Evolutionary conservation across 2,888 invertebrate genomes (phyloP), one percentile per base, ranked within the genome.

Genomic region (Heliothis peltigera): DNA sequence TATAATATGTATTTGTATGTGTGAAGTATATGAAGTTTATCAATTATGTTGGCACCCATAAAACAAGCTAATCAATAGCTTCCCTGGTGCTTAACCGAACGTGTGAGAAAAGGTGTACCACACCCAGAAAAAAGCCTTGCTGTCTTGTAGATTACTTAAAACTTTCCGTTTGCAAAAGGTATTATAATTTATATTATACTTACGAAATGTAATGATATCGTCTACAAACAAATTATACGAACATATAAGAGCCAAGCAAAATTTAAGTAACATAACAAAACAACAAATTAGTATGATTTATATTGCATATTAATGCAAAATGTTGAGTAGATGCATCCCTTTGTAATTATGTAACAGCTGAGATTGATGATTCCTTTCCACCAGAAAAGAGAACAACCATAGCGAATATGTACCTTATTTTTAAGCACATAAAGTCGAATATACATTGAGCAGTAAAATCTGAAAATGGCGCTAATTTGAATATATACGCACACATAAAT

Each of bases 291-390:
- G 17, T 47, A 61, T 65, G 47, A 75, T 71, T 75, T 68, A 71
- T 49, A 43, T 57, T 32, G 21, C 19, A 19, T 48, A 47, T 60
- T 58, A 54, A 58, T 44, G 55, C 54, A 60, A 65, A 39, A 44
- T 21, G 46, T 55, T 39, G 21, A 25, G 64, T 43, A 65, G 76
- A 76, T 76, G 66, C 74, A 73, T 39, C 47, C 28, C 64, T 64
- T 75, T 68, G 59, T 44, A 47, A 65, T 21, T 25, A 73, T 25
- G 48, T 21, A 76, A 56, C 62, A 69, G 49, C 47, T 53, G 56
- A 64, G 62, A 76, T 70, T 76, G 57, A 73, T 73, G 42, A 8
- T 28, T 17, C 1, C 44, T 32, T n/a, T n/a, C n/a, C 25, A 25
- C 22, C 58, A 21, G 4, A 39, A 65, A 46, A 66, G n/a, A 17